Base-by-base conservation (phyloP, 2,113 vertebrate species). In the Pyxicephalus adspersus region DNA sequence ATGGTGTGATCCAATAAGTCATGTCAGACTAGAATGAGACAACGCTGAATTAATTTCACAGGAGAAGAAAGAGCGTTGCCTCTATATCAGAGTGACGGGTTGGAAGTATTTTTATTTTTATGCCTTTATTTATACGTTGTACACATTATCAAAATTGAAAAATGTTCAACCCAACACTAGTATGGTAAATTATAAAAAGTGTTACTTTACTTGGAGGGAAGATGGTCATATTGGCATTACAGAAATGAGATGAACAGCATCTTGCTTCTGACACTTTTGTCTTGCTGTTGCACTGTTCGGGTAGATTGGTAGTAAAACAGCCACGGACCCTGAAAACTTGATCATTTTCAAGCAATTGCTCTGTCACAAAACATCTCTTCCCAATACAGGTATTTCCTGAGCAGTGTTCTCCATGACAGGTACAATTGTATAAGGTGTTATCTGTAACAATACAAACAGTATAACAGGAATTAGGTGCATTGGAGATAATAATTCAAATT, bases 341-440 rank as follows among this genome's bases (percentile, higher is more conserved):
- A 31, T 61, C 6, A 23, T 60, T 38, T 5, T 65, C 71, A 20
- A 85, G 75, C 68, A 3, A 83, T 22, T 68, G 79, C 82, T 86
- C 89, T 83, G 89, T 89, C 72, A 86, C 71, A 13, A 87, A 91
- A 80, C 90, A 91, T 25, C 83, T 71, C 63, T 26, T 80, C 63
- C 90, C 90, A 8, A 50, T 77, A 85, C 90, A 91, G 38, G 68
- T 87, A 15, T 81, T 31, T 1, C 16, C 13, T 22, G 4, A 15
- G 84, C 90, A 91, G 25, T 45, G 1, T 0, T 76, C 63, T 16
- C 75, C 13, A 0, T 89, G 81, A 0, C 90, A 90, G 70, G 64
- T 72, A 0, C 89, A 91, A 20, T 28, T 72, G 81, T 88, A 5
- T n/a, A 63, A 54, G 19, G 2, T 72, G 26, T n/a, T 4, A 22